Conservation (phyloP, 2,113 vertebrate genomes). For the Piaya cayana region DNA sequence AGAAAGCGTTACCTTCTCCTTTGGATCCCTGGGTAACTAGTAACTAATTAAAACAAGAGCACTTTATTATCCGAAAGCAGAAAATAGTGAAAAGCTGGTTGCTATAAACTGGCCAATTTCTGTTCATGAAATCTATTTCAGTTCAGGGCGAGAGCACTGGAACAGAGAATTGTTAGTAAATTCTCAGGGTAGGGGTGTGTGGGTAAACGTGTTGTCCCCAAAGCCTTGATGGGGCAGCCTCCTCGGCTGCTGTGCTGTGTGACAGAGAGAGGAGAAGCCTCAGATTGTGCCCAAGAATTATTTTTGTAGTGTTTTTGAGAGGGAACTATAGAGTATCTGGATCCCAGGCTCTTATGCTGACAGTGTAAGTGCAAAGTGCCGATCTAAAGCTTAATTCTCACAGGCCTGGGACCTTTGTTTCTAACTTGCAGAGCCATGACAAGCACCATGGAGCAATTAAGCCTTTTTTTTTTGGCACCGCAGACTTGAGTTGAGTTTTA, state of each 20-base stretch:
- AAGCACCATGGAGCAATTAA: conserved; percentile 1
- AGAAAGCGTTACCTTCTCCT: neutral
- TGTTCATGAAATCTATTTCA: conserved; percentile 36
- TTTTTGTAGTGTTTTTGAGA: conserved; percentile 71
- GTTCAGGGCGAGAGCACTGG: conserved; percentile 28
- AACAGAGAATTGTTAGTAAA: conserved; percentile 33
- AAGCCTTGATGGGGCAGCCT: conserved; percentile 37
- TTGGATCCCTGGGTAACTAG: neutral
- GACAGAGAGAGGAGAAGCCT: conserved; percentile 20
- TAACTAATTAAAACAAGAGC: conserved; percentile 49
- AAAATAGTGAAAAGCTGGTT: conserved; percentile 1
- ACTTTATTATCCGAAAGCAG: conserved; percentile 66
- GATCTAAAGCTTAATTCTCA: neutral
- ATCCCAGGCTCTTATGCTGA: neutral
- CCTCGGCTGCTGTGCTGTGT: neutral
- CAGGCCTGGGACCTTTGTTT: neutral
- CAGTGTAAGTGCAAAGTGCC: neutral
- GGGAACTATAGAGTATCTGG: neutral
- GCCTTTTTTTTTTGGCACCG: neutral
- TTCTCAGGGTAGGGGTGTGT: conserved; percentile 20
- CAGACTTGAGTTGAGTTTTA: conserved; percentile 48
- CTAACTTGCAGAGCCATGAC: neutral
- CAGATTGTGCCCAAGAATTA: conserved; percentile 65
- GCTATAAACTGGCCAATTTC: neutral
- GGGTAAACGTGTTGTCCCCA: neutral